phyloP scores from a whole-genome alignment of 23 tunicate species.

The Aplidium turbinatum region DNA sequence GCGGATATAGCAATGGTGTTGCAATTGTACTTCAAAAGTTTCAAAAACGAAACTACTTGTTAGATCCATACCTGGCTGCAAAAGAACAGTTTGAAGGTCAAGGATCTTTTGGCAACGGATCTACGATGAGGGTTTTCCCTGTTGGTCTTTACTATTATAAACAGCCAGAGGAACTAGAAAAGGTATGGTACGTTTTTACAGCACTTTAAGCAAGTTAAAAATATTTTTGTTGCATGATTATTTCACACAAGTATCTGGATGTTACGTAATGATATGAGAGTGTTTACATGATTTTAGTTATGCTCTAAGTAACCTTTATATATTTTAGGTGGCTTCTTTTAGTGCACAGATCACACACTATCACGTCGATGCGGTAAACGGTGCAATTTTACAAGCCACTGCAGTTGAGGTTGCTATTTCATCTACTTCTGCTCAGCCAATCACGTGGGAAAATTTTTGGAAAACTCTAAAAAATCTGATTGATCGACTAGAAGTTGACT shows the following conservation, averaged over 20 bases:
- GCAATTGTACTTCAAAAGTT: conserved; percentile 32
- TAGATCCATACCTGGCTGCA: conserved; percentile 56
- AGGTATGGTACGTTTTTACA: conserved; percentile 2
- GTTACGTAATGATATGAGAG: no score
- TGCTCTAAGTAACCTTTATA: no score
- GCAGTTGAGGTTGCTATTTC: conserved; percentile 56
- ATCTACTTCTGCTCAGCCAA: background rate
- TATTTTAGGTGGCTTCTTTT: conserved; percentile 25
- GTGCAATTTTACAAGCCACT: conserved; percentile 61
- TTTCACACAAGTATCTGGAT: no score
- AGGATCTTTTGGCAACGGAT: conserved; percentile 89
- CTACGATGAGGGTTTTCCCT: conserved; percentile 80
- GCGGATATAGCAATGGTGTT: conserved; percentile 58
- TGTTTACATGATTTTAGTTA: no score
- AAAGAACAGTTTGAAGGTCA: conserved; percentile 58
- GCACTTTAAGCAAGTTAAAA: no score
- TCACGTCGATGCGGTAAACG: conserved; percentile 58
- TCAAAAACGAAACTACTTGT: background rate
- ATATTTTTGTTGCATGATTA: no score
- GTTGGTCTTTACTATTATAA: conserved; percentile 51
- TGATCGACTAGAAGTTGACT: conserved; percentile 34
- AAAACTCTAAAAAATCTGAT: conserved; percentile 11
- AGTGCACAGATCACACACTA: conserved; percentile 64
- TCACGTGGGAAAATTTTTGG: conserved; percentile 45
- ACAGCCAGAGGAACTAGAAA: conserved; percentile 16